phyloP scores from a whole-genome alignment of 2,888 invertebrate species.

The Ochropacha duplaris region DNA sequence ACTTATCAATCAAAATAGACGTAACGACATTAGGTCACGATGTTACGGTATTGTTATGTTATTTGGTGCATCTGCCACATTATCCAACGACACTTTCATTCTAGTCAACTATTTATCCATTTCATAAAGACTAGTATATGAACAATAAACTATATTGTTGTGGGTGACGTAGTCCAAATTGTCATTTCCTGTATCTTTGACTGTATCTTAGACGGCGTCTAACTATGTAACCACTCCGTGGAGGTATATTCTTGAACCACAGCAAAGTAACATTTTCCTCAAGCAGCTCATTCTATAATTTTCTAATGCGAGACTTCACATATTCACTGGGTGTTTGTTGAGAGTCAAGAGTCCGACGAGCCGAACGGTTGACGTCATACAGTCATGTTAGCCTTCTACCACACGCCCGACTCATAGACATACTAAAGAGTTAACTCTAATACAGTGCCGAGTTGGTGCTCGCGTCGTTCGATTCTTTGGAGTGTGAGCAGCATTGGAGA shows the following conservation, averaged over 20 bases:
- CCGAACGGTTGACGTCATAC: slow-evolving; percentile 81
- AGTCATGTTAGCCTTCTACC: slow-evolving; percentile 70
- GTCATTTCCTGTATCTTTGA: not conserved
- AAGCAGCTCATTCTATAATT: slow-evolving; percentile 52
- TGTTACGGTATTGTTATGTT: not conserved
- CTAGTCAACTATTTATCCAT: not conserved
- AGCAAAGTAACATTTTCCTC: not conserved
- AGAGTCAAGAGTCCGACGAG: slow-evolving; percentile 78
- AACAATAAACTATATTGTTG: no score
- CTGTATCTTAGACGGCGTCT: not conserved
- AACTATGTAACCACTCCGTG: not conserved
- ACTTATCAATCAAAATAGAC: slow-evolving; percentile 25
- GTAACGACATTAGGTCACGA: not conserved
- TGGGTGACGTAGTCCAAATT: not conserved
- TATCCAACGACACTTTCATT: not conserved
- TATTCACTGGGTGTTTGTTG: slow-evolving; percentile 70
- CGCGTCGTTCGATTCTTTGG: slow-evolving; percentile 16
- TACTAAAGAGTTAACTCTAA: slow-evolving; percentile 23
- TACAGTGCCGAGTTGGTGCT: slow-evolving; percentile 53
- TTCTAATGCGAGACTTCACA: slow-evolving; percentile 68
- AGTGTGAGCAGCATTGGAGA: slow-evolving; percentile 55
- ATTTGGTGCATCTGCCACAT: not conserved
- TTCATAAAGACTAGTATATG: no score
- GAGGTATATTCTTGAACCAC: not conserved
- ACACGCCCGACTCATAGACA: slow-evolving; percentile 40